Percentiles rank a stretch among this genome's conserved stretches.
phyloP scores from a whole-genome alignment of 2,113 vertebrate genomes.

The Sorex fumeus region DNA sequence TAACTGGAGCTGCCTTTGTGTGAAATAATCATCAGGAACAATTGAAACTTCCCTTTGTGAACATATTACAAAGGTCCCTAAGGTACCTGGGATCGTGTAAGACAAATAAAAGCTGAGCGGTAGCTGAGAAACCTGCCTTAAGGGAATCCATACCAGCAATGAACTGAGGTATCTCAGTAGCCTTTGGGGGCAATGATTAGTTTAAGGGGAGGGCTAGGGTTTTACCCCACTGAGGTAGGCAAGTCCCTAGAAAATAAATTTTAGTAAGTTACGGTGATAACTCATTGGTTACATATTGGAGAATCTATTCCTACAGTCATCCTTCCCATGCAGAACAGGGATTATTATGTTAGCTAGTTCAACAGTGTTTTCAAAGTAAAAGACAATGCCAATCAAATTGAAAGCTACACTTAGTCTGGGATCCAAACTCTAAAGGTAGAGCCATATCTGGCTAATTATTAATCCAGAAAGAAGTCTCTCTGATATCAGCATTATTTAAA shows the following conservation, averaged over 20 bases:
- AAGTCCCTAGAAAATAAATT: slow-evolving; percentile 25
- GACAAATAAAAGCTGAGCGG: slow-evolving; percentile 59
- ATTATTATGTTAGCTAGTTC: slow-evolving; percentile 11
- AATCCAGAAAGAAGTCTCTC: slow-evolving; percentile 70
- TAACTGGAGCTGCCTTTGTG: slow-evolving; percentile 72
- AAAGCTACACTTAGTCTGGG: slow-evolving; percentile 11
- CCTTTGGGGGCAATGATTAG: slow-evolving; percentile 14
- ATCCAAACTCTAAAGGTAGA: slow-evolving; percentile 67
- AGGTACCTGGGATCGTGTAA: not conserved
- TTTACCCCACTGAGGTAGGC: slow-evolving; percentile 34
- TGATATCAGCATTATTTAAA: slow-evolving; percentile 59
- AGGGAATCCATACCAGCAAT: not conserved
- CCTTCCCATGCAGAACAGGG: slow-evolving; percentile 14
- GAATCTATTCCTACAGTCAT: slow-evolving; percentile 47
- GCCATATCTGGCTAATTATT: slow-evolving; percentile 69
- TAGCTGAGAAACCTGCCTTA: slow-evolving; percentile 37
- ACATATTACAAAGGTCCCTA: slow-evolving; percentile 60
- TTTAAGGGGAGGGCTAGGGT: not conserved
- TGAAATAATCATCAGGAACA: slow-evolving; percentile 62
- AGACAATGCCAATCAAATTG: slow-evolving; percentile 25
- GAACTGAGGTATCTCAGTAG: slow-evolving; percentile 3
- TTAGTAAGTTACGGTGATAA: slow-evolving; percentile 28
- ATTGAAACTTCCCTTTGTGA: slow-evolving; percentile 65
- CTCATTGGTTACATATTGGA: slow-evolving; percentile 21
- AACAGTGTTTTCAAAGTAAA: slow-evolving; percentile 63